phyloP scores from a whole-genome alignment of 2,113 vertebrate genomes.

The Dicerorhinus sumatrensis region DNA sequence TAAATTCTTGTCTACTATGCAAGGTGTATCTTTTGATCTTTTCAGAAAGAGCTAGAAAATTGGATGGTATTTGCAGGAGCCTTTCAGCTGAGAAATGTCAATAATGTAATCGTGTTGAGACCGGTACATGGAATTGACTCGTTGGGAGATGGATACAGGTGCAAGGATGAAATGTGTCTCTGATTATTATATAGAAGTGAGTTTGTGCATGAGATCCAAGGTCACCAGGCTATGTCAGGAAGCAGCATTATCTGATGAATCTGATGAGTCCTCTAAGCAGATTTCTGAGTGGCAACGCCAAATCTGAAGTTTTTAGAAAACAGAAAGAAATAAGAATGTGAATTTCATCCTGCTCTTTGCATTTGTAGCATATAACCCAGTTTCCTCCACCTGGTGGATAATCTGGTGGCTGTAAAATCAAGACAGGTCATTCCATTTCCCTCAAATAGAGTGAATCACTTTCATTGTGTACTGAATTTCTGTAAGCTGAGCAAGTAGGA shows the following conservation, averaged over 20 bases:
- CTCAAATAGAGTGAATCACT: background rate
- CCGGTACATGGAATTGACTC: conserved; percentile 85
- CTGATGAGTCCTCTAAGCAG: conserved; percentile 32
- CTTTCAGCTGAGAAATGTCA: conserved; percentile 89
- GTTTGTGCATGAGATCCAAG: conserved; percentile 64
- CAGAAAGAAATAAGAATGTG: conserved; percentile 45
- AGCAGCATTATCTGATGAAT: conserved; percentile 49
- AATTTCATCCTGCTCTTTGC: conserved; percentile 44
- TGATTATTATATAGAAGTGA: conserved; percentile 82
- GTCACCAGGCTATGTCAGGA: background rate
- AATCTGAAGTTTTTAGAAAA: conserved; percentile 47
- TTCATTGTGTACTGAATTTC: background rate
- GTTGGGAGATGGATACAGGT: conserved; percentile 83
- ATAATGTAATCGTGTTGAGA: conserved; percentile 89
- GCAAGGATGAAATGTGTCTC: conserved; percentile 81
- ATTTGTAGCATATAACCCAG: background rate
- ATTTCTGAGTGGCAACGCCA: conserved; percentile 1
- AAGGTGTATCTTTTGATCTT: conserved; percentile 90
- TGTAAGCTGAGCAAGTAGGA: background rate
- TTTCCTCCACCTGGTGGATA: background rate
- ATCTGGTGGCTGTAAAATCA: conserved; percentile 32
- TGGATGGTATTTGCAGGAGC: conserved; percentile 88
- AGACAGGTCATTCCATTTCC: conserved; percentile 32
- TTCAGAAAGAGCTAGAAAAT: conserved; percentile 89
- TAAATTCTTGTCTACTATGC: conserved; percentile 88